Evolutionary conservation across 2,888 invertebrate species (phyloP), one percentile per base, ranked within the genome.

Genomic region (Latrodectus elegans): DNA sequence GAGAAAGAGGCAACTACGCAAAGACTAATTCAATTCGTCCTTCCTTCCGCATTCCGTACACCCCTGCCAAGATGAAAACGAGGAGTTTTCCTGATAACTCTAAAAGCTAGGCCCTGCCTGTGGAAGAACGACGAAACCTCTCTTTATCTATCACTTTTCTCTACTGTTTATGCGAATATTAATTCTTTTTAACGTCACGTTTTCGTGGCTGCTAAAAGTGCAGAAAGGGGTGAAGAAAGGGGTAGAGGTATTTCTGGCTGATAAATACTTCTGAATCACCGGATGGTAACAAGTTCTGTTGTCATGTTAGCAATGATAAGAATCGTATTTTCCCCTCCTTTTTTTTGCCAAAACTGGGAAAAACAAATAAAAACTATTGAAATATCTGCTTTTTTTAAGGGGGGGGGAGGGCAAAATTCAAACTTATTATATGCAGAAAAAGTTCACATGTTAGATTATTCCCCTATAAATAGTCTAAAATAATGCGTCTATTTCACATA

Each of bases 21-120:
- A n/a, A 17, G 84, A 81, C 86, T 86, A 86, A 86, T 86, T 86
- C 86, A 86, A 86, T 84, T 86, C 86, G 75, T 85, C 68, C 85
- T 86, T 86, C 86, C 86, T 86, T 86, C 86, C 86, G 80, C 52
- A 84, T 77, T 67, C 65, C 53, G 14, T 53, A 80, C 74, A 80
- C 80, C 76, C 82, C 38, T 38, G 22, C 70, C 51, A 67, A 73
- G 72, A 78, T 71, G 76, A 68, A 76, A 80, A 74, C 79, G 79
- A 64, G 55, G 74, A 38, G 38, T 60, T 12, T 60, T 60, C 79
- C 68, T 80, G 86, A 86, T 81, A 86, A 81, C 86, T 86, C 72
- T 12, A n/a, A 12, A 22, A 68, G 22, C 38, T 26, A 22, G 52
- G 38, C 17, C 78, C 55, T n/a, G 64, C 17, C 38, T 38, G 38